Evolutionary conservation across 2,113 vertebrate species (phyloP), one percentile per base, ranked within the genome.

Genomic region (Callocephalon fimbriatum): DNA sequence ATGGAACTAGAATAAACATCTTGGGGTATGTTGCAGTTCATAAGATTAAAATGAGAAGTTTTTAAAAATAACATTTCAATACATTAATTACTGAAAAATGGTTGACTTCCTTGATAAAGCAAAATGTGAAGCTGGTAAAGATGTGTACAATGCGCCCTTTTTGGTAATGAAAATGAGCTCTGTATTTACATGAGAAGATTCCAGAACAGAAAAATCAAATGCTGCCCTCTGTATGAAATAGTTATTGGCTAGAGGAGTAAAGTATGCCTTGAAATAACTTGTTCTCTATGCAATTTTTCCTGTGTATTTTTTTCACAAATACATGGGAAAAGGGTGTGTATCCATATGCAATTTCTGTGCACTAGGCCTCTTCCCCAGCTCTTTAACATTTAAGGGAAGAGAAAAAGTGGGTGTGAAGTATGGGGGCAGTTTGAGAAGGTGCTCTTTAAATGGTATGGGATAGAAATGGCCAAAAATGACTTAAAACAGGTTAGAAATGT

Each of bases 381-480:
- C 61, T 78, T 94, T 72, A 94, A 68, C 93, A 87, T 92, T 96
- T 94, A 63, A 74, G 26, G 35, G 72, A 91, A 90, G 48, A 83
- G 73, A 58, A 72, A 51, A 82, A 82, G 37, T 66, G 93, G 71
- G 91, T 90, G 91, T 82, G 93, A 96, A 94, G 80, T 84, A 74
- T 0, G 86, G 92, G 94, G 92, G 92, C 86, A 80, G 88, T 81
- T 65, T 91, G 86, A 95, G 94, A 96, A 96, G 90, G 35, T 2
- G 7, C 72, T 92, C 50, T 92, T 92, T 90, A 96, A 95, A 92
- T 93, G 84, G 56, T 53, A 72, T 84, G 70, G 73, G 84, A 91
- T n/a, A n/a, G n/a, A n/a, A n/a, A n/a, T n/a, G n/a, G n/a, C n/a
- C n/a, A n/a, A n/a, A n/a, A n/a, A n/a, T n/a, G n/a, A n/a, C n/a